These are phyloP conservation scores for Octonoba sinensis DNA, from an alignment of 2,888 invertebrate genomes.

Conservation along the genomic window DNA sequence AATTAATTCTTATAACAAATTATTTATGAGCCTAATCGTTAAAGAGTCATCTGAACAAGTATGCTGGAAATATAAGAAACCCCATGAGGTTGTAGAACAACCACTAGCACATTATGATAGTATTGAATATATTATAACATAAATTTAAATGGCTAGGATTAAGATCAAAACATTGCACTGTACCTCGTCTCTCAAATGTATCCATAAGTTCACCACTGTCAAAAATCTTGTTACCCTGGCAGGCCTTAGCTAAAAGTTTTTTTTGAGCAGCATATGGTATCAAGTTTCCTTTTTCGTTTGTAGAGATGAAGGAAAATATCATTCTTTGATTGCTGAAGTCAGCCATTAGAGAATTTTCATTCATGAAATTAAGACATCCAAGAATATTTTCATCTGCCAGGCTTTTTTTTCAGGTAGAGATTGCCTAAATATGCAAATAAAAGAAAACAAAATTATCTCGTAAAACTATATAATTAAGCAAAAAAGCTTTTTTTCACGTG, in stretches of 20 bases:
- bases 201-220: constrained; percentile 41
- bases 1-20: too few species aligned
- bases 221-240: constrained; percentile 28
- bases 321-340: constrained; percentile 21
- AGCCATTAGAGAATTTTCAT: constrained; percentile 25
- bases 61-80: too few species aligned
- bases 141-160: not conserved
- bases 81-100: too few species aligned
- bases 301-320: constrained; percentile 39
- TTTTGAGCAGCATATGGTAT: constrained; percentile 37
- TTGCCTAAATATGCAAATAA: too few species aligned
- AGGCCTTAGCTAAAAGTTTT: constrained; percentile 28
- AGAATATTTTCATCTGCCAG: constrained; percentile 15
- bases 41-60: too few species aligned
- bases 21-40: too few species aligned
- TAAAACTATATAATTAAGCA: too few species aligned
- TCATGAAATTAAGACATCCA: constrained; percentile 12
- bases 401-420: not conserved
- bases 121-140: too few species aligned
- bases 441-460: too few species aligned
- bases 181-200: constrained; percentile 46
- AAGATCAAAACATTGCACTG: not conserved
- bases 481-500: too few species aligned
- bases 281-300: constrained; percentile 10
- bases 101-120: too few species aligned